phyloP scores from a whole-genome alignment of 2,888 invertebrate genomes.

The Cheilosia scutellata region DNA sequence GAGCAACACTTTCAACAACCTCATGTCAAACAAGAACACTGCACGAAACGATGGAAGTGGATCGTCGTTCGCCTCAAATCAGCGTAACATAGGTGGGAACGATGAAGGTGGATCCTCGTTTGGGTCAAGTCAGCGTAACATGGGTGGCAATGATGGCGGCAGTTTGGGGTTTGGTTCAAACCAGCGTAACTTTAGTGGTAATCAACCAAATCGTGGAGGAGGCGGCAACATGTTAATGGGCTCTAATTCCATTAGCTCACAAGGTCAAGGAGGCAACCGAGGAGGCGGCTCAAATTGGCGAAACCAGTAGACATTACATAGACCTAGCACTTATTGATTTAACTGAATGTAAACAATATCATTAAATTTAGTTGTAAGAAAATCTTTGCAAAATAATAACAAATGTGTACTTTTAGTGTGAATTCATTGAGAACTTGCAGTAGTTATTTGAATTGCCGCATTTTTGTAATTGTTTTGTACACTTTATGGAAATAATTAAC shows the following conservation, averaged over 20 bases:
- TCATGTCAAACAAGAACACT: constrained; percentile 8
- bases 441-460: not conserved
- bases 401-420: too few species aligned
- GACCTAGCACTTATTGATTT: not conserved
- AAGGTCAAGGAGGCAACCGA: not conserved
- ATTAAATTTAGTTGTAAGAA: constrained; percentile 22
- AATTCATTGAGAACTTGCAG: not conserved
- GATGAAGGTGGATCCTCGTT: not conserved
- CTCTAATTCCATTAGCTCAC: constrained; percentile 24
- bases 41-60: constrained; percentile 17
- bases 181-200: constrained; percentile 10
- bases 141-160: not conserved
- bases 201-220: constrained; percentile 1
- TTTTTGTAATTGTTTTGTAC: too few species aligned
- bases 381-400: not conserved
- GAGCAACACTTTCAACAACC: constrained; percentile 22
- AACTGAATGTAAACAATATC: not conserved
- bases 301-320: constrained; percentile 46
- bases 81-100: not conserved
- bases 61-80: constrained; percentile 2
- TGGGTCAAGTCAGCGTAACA: constrained; percentile 2
- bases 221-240: constrained; percentile 27
- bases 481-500: constrained; percentile 3
- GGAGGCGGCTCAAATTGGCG: constrained; percentile 60
- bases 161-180: constrained; percentile 15